A percentile compares a stretch with the other conserved stretches of the same genome.
phyloP scores from a whole-genome alignment of 2,888 invertebrate species.

The Apodemia zela region DNA sequence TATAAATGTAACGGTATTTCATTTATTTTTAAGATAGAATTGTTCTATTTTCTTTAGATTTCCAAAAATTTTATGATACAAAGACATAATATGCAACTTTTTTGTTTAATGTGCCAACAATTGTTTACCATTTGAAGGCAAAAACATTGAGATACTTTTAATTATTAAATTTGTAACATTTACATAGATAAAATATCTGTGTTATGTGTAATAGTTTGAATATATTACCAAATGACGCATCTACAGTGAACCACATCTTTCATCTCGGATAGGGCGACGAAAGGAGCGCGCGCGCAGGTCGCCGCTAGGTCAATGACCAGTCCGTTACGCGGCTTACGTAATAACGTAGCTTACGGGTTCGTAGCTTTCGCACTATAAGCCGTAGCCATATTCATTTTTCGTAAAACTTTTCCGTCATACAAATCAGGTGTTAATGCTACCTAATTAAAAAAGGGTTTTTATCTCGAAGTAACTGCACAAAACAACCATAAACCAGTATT shows the following conservation, averaged over 20 bases:
- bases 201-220: not conserved
- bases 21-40: no score
- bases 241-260: conserved; percentile 29
- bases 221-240: conserved; percentile 24
- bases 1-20: no score
- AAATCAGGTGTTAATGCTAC: not conserved
- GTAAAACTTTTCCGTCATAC: not conserved
- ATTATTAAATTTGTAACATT: not conserved
- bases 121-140: no score
- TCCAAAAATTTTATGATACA: not conserved
- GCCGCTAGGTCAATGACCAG: conserved; percentile 61
- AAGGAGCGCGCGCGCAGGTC: conserved; percentile 69
- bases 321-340: conserved; percentile 75
- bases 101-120: no score
- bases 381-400: conserved; percentile 31
- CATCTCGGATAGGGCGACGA: conserved; percentile 53
- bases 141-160: not conserved
- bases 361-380: conserved; percentile 47
- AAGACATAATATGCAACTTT: no score
- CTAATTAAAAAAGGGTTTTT: not conserved
- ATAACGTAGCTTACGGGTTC: conserved; percentile 71
- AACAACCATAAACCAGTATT: not conserved
- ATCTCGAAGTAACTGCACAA: not conserved
- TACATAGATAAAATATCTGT: not conserved
- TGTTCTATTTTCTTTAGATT: no score